Percentiles rank a stretch among this genome's conserved stretches.
These are phyloP conservation scores for Falco columbarius DNA, from an alignment of 2,797 vertebrate genomes.

Conservation along the genomic window DNA sequence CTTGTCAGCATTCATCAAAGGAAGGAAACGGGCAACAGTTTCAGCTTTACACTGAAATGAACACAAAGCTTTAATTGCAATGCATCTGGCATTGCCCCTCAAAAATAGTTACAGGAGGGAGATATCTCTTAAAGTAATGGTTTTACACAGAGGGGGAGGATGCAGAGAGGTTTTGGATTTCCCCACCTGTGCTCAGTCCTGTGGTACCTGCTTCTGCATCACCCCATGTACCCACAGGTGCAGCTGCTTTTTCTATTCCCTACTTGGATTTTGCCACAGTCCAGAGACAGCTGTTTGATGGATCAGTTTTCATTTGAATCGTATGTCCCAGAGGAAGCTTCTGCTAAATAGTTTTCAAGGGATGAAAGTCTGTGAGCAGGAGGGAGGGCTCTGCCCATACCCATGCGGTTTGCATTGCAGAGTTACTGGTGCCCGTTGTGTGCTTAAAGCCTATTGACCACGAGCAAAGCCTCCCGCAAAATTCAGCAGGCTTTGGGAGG, in stretches of 20 bases:
- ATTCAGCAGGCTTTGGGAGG: neutral
- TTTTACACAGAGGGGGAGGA: neutral
- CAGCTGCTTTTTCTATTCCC: neutral
- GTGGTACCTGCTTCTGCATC: neutral
- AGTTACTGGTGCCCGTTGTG: neutral
- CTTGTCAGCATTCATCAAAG: neutral
- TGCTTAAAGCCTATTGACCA: neutral
- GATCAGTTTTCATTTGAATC: neutral
- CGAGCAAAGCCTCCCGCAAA: neutral
- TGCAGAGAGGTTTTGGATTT: neutral
- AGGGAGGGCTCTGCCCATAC: neutral
- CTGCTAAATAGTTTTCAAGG: neutral
- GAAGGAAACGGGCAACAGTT: neutral
- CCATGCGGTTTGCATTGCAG: rapidly evolving
- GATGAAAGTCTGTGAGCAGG: neutral
- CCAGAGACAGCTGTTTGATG: neutral
- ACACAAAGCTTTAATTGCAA: neutral
- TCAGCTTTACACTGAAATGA: neutral
- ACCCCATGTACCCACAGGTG: too few species aligned
- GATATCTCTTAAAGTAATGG: neutral
- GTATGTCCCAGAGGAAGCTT: neutral
- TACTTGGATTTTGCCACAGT: rapidly evolving
- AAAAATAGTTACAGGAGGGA: neutral
- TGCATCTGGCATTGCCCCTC: neutral
- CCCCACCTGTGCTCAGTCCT: neutral